Evolutionary conservation across 2,113 vertebrate genomes (phyloP).

Genomic region (Campylomormyrus numenius): DNA sequence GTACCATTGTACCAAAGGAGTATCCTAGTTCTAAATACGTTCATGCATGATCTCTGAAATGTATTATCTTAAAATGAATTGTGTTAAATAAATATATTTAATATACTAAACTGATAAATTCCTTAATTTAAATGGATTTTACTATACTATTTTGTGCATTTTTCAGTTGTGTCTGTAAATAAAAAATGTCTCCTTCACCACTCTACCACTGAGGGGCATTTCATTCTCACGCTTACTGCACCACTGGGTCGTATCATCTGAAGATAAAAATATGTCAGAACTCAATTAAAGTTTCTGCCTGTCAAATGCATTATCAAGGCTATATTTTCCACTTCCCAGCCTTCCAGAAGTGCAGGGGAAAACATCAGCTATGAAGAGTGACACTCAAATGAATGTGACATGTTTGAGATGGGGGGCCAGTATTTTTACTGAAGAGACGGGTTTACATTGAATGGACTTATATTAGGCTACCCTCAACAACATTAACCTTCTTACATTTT

Average conservation of each 20-base stretch:
- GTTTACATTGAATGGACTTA: neutral
- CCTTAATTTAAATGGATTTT: neutral
- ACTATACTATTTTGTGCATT: neutral
- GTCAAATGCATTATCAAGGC: slow-evolving; percentile 14
- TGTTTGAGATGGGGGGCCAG: slow-evolving; percentile 12
- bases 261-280: slow-evolving; percentile 22
- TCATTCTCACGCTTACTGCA: neutral
- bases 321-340: neutral
- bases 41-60: neutral
- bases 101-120: neutral
- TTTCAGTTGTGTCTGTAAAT: neutral
- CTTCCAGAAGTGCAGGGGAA: neutral
- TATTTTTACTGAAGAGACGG: neutral
- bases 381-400: neutral
- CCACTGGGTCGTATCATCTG: neutral
- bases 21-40: neutral
- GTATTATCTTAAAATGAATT: neutral
- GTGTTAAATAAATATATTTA: neutral
- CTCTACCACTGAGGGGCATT: neutral
- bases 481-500: neutral
- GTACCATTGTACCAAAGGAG: neutral
- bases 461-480: neutral
- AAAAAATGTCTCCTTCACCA: neutral
- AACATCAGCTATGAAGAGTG: neutral
- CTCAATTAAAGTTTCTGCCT: slow-evolving; percentile 20